These are phyloP conservation scores for Gopherus evgoodei DNA, from an alignment of 2,113 vertebrate genomes.

Conservation along the genomic window DNA sequence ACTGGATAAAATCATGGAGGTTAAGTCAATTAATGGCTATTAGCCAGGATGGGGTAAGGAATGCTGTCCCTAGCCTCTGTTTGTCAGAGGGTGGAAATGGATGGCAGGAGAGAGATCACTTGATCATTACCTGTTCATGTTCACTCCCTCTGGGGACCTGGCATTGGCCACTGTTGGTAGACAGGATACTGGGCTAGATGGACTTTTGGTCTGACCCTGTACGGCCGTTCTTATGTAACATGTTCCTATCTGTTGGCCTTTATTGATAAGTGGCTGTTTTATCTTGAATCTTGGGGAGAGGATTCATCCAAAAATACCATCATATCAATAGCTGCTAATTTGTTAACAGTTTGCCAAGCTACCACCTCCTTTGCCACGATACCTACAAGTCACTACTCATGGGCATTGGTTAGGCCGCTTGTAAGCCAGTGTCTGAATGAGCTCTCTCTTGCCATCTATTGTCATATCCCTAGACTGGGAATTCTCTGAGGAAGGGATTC, in stretches of 20 bases:
- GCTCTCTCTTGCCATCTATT: not conserved
- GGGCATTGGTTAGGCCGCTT: not conserved
- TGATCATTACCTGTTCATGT: too few relatives aligned
- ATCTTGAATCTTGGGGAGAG: not conserved
- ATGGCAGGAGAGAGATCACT: too few relatives aligned
- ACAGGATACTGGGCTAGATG: too few relatives aligned
- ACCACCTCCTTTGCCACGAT: not conserved
- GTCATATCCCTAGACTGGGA: conserved; percentile 11
- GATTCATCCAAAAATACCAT: not conserved
- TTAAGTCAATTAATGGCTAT: too few relatives aligned
- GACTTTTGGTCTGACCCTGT: too few relatives aligned
- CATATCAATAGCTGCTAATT: not conserved
- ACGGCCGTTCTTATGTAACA: too few relatives aligned
- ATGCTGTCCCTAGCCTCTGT: too few relatives aligned
- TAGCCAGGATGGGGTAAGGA: too few relatives aligned
- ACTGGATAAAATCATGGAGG: too few relatives aligned
- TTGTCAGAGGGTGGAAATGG: too few relatives aligned
- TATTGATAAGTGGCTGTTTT: not conserved
- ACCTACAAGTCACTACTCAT: not conserved
- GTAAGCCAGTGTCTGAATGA: not conserved
- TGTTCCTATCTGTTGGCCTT: not conserved
- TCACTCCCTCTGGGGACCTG: too few relatives aligned
- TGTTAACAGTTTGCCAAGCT: not conserved
- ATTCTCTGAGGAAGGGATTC: not conserved
- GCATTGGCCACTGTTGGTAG: too few relatives aligned